Base-by-base conservation (phyloP, 2,888 invertebrate species). In the Saturnia japonica region DNA sequence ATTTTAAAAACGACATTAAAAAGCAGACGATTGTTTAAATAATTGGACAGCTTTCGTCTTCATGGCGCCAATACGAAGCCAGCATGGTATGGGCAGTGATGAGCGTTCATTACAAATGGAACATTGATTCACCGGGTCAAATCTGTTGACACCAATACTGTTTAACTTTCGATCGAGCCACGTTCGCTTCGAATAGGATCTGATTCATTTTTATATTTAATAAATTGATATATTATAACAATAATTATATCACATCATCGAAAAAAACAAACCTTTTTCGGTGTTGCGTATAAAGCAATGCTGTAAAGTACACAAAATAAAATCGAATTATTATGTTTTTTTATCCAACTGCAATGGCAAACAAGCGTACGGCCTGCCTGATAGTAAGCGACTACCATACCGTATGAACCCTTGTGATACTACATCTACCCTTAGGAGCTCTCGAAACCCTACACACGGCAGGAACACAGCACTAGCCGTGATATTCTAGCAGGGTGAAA, bases 91-190 rank as follows among this genome's bases (percentile, higher is more conserved):
- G 72, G 74, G 71, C 72, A 75, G 76, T 81, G 78, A 83, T 81
- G 79, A 83, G 72, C 81, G 78, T 81, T 86, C 82, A 88, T 89
- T 88, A 84, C 76, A 76, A 78, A 83, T 87, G 85, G 85, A 83
- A 82, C 91, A 89, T 90, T 91, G 91, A 92, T 92, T 91, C 87
- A 85, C 74, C 81, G 82, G 92, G 92, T 92, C 92, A 91, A 80
- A 88, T 88, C 87, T 88, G 85, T 92, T 91, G 89, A 93, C 92
- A 86, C 79, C 75, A 88, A 91, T 90, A 90, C 89, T 87, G 84
- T 84, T 90, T 88, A 85, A 85, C 78, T 82, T 80, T 82, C 80
- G 83, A 80, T 78, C 80, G 78, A 78, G 74, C 78, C 74, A 73
- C 72, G 57, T 68, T 42, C 54, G 19, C 40, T 64, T 40, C 34